Evolutionary conservation across 2,888 invertebrate species (phyloP), one percentile per base, ranked within the genome.

Genomic region (Gonocerus acuteangulatus): DNA sequence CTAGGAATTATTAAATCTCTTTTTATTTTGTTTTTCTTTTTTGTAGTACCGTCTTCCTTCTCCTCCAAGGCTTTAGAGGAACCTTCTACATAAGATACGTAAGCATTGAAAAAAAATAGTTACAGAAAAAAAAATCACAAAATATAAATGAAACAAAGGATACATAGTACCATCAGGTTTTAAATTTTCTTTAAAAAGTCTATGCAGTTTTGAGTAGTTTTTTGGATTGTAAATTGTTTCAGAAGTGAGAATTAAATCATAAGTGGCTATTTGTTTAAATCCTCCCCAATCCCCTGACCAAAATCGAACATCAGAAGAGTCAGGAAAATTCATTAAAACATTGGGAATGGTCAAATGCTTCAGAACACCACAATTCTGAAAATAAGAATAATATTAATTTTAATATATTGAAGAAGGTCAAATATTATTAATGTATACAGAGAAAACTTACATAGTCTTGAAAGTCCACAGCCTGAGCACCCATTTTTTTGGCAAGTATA

Each of bases 221-320:
- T 78, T 75, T 42, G 82, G 75, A 75, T 93, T 94, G 71, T 92
- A 92, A 72, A 96, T 95, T 0, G 96, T 96, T 77, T 96, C 96
- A 15, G 92, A 89, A 6, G 94, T 89, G 15, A 96, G 76, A 69
- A 96, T 94, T 3, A 85, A 71, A 73, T 96, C 92, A 77, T 85
- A 96, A 68, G 82, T 82, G 58, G 77, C 71, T 7, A 63, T 45
- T 27, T 65, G 34, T 16, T 68, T 62, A 68, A 87, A 85, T 47
- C 80, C 80, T 32, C 71, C 73, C 91, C 91, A 91, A 71, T 90
- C 90, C 1, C 90, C 90, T 60, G 83, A 72, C 70, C 77, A 80
- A 71, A 78, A 82, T 67, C 73, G 69, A 60, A 74, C 83, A 65
- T 71, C 66, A 27, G 68, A 52, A 32, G 57, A 75, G 74, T 79